A percentile compares a stretch with the other conserved stretches of the same genome.
Evolutionary conservation across 2,888 invertebrate genomes (phyloP).

Genomic region (Orchestes rusci): DNA sequence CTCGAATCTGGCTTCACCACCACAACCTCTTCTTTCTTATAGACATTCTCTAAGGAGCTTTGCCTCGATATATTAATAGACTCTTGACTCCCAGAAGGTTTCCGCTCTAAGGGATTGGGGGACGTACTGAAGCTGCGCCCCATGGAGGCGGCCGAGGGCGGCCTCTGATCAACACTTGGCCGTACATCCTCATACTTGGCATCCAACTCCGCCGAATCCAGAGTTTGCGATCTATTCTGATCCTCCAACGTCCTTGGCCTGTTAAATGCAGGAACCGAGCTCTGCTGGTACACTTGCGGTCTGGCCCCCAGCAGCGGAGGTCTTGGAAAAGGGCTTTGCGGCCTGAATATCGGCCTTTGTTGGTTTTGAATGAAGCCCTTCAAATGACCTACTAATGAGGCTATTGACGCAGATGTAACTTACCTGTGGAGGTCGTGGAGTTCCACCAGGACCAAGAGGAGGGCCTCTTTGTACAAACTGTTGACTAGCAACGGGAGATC

Average conservation of each 20-base stretch:
- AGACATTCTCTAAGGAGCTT: slow-evolving; percentile 32
- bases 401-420: too few relatives aligned
- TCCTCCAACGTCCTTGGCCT: slow-evolving; percentile 29
- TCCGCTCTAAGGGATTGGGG: slow-evolving; percentile 47
- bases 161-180: slow-evolving; percentile 35
- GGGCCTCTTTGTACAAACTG: slow-evolving; percentile 21
- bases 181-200: slow-evolving; percentile 31
- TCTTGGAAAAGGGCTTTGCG: slow-evolving; percentile 48
- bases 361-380: too few relatives aligned
- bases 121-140: slow-evolving; percentile 48
- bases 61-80: slow-evolving; percentile 26
- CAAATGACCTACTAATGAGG: too few relatives aligned
- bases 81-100: slow-evolving; percentile 37
- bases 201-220: slow-evolving; percentile 38
- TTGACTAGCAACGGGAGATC: slow-evolving; percentile 10
- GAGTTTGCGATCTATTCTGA: slow-evolving; percentile 34
- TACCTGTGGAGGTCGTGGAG: slow-evolving; percentile 7
- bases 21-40: slow-evolving; percentile 27
- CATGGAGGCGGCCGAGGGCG: slow-evolving; percentile 42
- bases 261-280: slow-evolving; percentile 31
- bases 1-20: slow-evolving; percentile 14
- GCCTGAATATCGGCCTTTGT: slow-evolving; percentile 37
- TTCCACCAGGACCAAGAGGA: slow-evolving; percentile 30
- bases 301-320: slow-evolving; percentile 38
- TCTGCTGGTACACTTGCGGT: slow-evolving; percentile 33